Conservation (phyloP, 2,113 vertebrate species). For the Bombycilla garrulus region DNA sequence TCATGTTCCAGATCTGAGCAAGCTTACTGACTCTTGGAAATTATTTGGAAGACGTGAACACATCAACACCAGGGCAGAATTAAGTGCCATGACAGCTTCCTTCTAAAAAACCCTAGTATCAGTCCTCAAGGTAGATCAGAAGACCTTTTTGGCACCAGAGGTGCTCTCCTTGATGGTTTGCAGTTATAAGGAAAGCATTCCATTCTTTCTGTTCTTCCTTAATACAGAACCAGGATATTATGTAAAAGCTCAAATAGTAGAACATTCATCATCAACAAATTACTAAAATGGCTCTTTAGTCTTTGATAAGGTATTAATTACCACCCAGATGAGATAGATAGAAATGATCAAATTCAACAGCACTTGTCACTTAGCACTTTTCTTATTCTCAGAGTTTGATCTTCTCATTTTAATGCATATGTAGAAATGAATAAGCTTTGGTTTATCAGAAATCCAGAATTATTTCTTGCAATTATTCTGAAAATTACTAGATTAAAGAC, state of each 20-base stretch:
- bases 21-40: not conserved
- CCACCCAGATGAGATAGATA: not conserved
- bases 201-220: not conserved
- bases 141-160: not conserved
- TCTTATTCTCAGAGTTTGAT: not conserved
- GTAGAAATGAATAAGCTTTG: not conserved
- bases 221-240: not conserved
- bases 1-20: not conserved
- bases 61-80: not conserved
- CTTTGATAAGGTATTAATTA: conserved; percentile 16
- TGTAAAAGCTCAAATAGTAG: not conserved
- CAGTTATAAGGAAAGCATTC: not conserved
- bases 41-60: not conserved
- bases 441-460: not conserved
- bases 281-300: not conserved
- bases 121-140: not conserved
- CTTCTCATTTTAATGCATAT: not conserved
- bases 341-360: not conserved
- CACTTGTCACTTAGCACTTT: not conserved
- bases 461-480: not conserved
- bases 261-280: not conserved
- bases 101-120: not conserved
- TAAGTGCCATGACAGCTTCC: not conserved
- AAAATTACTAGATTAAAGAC: not conserved
- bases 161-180: not conserved